These are phyloP conservation scores for Netelia melanura DNA, from an alignment of 2,888 invertebrate species.

Conservation along the genomic window DNA sequence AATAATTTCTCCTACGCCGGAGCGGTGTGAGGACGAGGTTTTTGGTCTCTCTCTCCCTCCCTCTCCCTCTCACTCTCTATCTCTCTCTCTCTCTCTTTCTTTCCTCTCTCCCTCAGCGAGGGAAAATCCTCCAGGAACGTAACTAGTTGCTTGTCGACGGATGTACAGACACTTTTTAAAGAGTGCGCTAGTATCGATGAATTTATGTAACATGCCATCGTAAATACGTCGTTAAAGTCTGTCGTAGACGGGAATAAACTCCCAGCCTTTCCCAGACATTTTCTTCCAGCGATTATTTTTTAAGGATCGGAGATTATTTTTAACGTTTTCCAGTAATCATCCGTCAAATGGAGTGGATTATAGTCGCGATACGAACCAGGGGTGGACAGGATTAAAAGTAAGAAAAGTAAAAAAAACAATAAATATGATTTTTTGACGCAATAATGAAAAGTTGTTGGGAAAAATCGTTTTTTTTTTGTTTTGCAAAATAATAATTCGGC, in stretches of 20 bases:
- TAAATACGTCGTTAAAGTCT: background rate
- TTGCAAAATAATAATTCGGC: too few species aligned
- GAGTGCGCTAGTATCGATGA: background rate
- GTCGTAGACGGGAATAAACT: background rate
- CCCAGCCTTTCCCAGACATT: background rate
- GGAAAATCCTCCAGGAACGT: constrained; percentile 80
- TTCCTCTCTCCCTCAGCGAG: constrained; percentile 74
- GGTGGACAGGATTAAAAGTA: too few species aligned
- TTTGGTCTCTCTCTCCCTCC: constrained; percentile 37
- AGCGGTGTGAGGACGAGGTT: background rate
- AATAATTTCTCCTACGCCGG: constrained; percentile 78
- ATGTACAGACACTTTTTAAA: constrained; percentile 20
- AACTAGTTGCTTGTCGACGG: constrained; percentile 82
- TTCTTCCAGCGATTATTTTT: background rate
- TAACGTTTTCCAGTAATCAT: too few species aligned
- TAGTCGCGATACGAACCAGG: too few species aligned
- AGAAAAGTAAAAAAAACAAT: too few species aligned
- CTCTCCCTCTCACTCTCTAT: constrained; percentile 45
- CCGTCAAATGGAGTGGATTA: too few species aligned
- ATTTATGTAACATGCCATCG: background rate
- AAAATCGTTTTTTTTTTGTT: too few species aligned
- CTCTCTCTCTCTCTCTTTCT: background rate
- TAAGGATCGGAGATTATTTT: constrained; percentile 74
- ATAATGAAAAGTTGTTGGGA: background rate
- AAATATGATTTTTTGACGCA: background rate